Evolutionary conservation across 2,888 invertebrate genomes (phyloP).

Genomic region (Netelia inedita): DNA sequence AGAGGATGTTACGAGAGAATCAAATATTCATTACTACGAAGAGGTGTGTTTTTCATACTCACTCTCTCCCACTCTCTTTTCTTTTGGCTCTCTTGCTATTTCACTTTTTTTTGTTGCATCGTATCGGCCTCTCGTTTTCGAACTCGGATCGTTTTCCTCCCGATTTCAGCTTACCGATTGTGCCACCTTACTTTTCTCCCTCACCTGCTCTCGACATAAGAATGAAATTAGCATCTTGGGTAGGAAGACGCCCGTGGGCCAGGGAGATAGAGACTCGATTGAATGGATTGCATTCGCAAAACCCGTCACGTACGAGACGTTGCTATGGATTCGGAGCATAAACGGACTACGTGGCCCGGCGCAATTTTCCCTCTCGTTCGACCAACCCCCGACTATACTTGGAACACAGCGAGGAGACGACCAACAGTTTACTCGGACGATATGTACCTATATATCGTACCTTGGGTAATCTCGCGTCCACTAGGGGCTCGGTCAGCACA

Average conservation of each 20-base stretch:
- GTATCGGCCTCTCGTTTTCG: neutral
- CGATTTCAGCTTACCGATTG: conserved; percentile 44
- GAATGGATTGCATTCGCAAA: conserved; percentile 73
- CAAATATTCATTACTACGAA: conserved; percentile 53
- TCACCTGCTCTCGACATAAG: conserved; percentile 23
- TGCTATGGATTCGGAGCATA: conserved; percentile 77
- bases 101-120: conserved; percentile 1
- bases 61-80: neutral
- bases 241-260: conserved; percentile 31
- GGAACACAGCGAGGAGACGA: conserved; percentile 33
- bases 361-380: conserved; percentile 74
- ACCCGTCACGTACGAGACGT: conserved; percentile 76
- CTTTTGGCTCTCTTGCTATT: neutral
- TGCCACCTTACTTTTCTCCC: conserved; percentile 19
- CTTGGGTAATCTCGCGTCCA: conserved; percentile 16
- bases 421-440: conserved; percentile 48
- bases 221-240: conserved; percentile 68
- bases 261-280: conserved; percentile 61
- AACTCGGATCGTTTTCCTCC: conserved; percentile 28
- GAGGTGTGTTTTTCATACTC: conserved; percentile 23
- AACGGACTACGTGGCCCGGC: conserved; percentile 78
- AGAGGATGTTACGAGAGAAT: conserved; percentile 16
- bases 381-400: neutral
- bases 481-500: conserved; percentile 45
- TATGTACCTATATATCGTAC: neutral